Evolutionary conservation across 1,140 invertebrate genomes (phyloP), one percentile per base, ranked within the genome.

Genomic region (Scaptomyza hsui): DNA sequence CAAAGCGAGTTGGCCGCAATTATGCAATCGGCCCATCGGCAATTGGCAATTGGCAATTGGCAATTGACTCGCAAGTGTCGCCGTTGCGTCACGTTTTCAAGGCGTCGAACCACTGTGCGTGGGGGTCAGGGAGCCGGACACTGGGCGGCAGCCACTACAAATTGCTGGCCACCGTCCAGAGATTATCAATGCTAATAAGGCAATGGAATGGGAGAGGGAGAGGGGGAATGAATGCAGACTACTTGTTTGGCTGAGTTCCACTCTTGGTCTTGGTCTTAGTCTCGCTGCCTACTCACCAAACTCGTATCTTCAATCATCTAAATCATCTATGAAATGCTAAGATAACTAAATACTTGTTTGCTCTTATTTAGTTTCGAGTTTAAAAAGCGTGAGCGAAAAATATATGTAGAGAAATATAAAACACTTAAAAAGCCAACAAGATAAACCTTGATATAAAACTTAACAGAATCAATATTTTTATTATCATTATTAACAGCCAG

Each of bases 171-270:
- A 76, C 42, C 64, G 81, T 80, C 80, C 80, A 83, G 81, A 85
- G 80, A 85, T 85, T 85, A 85, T 85, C 80, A 81, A 80, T 86
- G 76, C 71, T 85, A 85, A 85, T 85, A 85, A 86, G 77, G 72
- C 80, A 80, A 85, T 85, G 79, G 75, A 75, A 81, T 68, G 55
- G 60, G 52, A 48, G 12, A 37, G 12, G 3, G 32, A n/a, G n/a
- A n/a, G 32, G 12, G 32, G 2, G 12, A 12, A 35, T 21, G 13
- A 15, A 55, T 24, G 19, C 24, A 32, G 39, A 44, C 41, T 5
- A 41, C 21, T 16, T 9, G 15, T 12, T 4, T 44, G n/a, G 24
- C 21, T 63, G 16, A 18, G 18, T 37, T 61, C 6, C 19, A 47
- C 51, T 45, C 49, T 56, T 42, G 59, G 21, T n/a, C n/a, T n/a